A percentile compares a stretch with the other conserved stretches of the same genome.
phyloP scores from a whole-genome alignment of 2,797 vertebrate genomes.

The Sebastes umbrosus region DNA sequence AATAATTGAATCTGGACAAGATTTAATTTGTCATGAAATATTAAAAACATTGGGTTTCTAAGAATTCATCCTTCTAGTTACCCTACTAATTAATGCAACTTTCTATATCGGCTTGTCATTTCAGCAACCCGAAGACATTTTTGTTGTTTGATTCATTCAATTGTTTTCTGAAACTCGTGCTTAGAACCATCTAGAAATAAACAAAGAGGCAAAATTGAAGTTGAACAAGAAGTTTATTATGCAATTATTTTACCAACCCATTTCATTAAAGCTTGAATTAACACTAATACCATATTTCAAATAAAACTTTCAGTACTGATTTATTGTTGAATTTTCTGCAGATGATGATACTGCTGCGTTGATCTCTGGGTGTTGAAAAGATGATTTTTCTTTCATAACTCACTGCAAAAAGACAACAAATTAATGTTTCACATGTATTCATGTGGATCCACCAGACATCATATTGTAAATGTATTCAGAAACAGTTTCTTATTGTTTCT shows the following conservation, averaged over 20 bases:
- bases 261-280: neutral
- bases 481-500: neutral
- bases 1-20: neutral
- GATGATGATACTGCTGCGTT: neutral
- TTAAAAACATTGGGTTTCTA: neutral
- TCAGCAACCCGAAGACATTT: neutral
- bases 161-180: neutral
- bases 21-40: neutral
- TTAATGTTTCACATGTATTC: neutral
- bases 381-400: slow-evolving; percentile 1
- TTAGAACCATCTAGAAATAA: neutral
- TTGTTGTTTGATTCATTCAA: neutral
- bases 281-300: neutral
- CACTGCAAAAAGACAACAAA: slow-evolving; percentile 19
- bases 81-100: neutral
- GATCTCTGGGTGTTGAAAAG: neutral
- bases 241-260: neutral
- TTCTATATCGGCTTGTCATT: neutral
- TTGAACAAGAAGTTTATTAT: neutral
- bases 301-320: neutral
- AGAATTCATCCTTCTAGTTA: neutral
- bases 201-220: neutral
- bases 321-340: neutral
- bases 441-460: neutral
- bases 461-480: neutral